phyloP scores from a whole-genome alignment of 1,140 invertebrate genomes.

The Aphelenchoides avenae region DNA sequence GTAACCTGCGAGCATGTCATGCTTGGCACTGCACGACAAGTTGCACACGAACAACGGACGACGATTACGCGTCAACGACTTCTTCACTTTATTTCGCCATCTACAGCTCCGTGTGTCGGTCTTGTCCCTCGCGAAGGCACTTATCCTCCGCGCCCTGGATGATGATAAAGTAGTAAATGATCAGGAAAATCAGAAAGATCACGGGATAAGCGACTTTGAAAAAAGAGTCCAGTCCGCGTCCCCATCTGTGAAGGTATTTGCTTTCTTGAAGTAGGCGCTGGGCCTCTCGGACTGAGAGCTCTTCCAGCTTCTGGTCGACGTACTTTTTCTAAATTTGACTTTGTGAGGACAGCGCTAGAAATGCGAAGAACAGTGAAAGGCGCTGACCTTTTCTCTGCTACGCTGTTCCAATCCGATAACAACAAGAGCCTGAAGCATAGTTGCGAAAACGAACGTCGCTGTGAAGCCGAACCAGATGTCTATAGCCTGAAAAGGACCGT shows the following conservation, averaged over 20 bases:
- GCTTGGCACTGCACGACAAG: no score
- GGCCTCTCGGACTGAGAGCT: no score
- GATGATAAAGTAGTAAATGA: conserved; percentile 55
- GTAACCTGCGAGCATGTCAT: no score
- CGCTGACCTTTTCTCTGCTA: conserved; percentile 46
- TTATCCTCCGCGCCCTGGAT: conserved; percentile 55
- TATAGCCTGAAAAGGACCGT: conserved; percentile 53
- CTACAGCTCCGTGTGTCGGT: no score
- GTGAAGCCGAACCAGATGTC: conserved; percentile 60
- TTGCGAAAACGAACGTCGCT: conserved; percentile 52
- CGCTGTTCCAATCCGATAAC: conserved; percentile 52
- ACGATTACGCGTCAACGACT: no score
- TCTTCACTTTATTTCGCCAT: no score
- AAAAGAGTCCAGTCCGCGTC: conserved; percentile 37
- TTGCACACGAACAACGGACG: no score
- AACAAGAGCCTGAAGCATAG: conserved; percentile 57
- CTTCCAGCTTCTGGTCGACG: no score
- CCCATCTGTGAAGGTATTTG: conserved; percentile 23
- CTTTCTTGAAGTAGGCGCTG: conserved; percentile 34
- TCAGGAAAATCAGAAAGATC: conserved; percentile 53
- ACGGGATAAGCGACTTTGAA: conserved; percentile 54
- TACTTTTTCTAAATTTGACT: no score
- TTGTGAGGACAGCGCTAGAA: no score
- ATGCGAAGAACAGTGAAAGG: no score
- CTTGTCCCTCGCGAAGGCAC: no score